Evolutionary conservation across 2,797 vertebrate genomes (phyloP).

Genomic region (Tarsius wallacei): DNA sequence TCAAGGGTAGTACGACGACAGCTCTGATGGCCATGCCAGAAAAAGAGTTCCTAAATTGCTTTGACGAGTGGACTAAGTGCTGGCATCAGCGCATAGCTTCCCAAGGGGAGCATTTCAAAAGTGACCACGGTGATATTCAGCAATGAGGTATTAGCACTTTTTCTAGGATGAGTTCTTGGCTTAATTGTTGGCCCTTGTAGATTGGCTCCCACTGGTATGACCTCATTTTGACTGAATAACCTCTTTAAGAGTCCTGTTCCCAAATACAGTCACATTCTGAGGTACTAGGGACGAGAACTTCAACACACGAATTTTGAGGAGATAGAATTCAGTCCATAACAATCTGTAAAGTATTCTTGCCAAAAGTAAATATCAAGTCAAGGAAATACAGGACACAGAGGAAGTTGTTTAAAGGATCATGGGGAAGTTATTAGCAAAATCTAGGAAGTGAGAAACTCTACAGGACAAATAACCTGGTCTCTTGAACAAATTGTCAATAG

Average conservation of each 20-base stretch:
- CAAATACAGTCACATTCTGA: neutral
- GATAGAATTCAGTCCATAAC: neutral
- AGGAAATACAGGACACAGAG: neutral
- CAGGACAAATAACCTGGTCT: neutral
- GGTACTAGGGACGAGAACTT: neutral
- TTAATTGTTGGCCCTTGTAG: neutral
- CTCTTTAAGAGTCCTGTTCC: neutral
- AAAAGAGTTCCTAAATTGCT: no score
- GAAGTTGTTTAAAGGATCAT: neutral
- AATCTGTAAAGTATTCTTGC: neutral
- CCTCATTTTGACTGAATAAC: neutral
- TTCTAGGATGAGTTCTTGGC: no score
- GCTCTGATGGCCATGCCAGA: no score
- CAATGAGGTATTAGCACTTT: no score
- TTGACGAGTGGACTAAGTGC: no score
- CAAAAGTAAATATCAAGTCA: neutral
- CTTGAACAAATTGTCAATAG: neutral
- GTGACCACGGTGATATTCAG: no score
- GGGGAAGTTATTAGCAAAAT: constrained; percentile 35
- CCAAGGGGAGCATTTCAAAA: no score
- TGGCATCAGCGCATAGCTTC: no score
- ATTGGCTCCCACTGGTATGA: neutral
- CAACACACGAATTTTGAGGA: neutral
- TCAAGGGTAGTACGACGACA: no score
- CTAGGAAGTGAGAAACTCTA: constrained; percentile 30